Evolutionary conservation across 2,888 invertebrate genomes (phyloP).

Genomic region (Archaeoteleia sp.): DNA sequence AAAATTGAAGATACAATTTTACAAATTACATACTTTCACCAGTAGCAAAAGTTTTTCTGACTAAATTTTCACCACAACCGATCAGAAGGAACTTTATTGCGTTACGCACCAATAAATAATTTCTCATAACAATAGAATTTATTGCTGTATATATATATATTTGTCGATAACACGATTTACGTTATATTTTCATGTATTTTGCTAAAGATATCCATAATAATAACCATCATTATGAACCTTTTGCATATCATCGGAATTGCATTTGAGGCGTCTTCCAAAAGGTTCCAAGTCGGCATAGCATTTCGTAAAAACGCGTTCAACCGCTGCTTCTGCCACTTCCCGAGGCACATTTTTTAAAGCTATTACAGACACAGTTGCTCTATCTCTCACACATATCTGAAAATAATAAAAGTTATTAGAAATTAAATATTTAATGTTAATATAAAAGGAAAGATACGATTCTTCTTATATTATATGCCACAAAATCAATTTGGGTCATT

Average conservation of each 20-base stretch:
- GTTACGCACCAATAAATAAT: slow-evolving; percentile 14
- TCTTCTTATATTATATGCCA: too few relatives aligned
- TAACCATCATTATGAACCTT: slow-evolving; percentile 85
- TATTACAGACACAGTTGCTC: slow-evolving; percentile 89
- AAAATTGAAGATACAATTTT: too few relatives aligned
- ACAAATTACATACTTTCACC: slow-evolving; percentile 14
- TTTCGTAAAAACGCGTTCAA: slow-evolving; percentile 91
- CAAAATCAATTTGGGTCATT: too few relatives aligned
- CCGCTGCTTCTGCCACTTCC: slow-evolving; percentile 83
- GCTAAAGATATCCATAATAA: slow-evolving; percentile 83
- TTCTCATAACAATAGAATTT: slow-evolving; percentile 14
- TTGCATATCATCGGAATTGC: slow-evolving; percentile 85
- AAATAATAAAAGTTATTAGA: slow-evolving; percentile 63
- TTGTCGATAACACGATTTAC: slow-evolving; percentile 17
- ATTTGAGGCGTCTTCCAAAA: slow-evolving; percentile 85
- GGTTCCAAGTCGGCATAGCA: slow-evolving; percentile 96
- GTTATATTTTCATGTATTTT: background rate
- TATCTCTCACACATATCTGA: slow-evolving; percentile 91
- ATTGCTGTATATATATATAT: slow-evolving; percentile 26
- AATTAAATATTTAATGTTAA: too few relatives aligned
- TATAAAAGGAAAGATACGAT: too few relatives aligned
- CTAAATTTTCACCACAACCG: slow-evolving; percentile 10
- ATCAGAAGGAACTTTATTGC: too few relatives aligned
- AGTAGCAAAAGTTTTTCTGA: slow-evolving; percentile 12
- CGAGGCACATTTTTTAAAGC: slow-evolving; percentile 85